Evolutionary conservation across 2,888 invertebrate species (phyloP).

Genomic region (Agrotis segetum): DNA sequence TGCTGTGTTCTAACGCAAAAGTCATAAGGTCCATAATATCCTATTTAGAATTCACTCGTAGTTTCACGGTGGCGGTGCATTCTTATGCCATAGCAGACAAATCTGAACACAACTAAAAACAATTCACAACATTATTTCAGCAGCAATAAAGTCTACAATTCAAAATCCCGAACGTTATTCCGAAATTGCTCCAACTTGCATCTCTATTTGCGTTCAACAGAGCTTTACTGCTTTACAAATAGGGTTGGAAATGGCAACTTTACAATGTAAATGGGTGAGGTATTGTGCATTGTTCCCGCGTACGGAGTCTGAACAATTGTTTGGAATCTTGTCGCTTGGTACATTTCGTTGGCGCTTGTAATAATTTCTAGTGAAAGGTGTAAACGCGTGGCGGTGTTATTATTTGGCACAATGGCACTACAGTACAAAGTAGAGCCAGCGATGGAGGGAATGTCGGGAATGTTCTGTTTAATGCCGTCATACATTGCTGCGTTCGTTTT

Average conservation of each 20-base stretch:
- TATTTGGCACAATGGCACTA: conserved; percentile 60
- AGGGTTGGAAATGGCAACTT: conserved; percentile 32
- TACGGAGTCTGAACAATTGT: conserved; percentile 56
- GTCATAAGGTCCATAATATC: conserved; percentile 43
- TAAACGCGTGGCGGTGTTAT: conserved; percentile 56
- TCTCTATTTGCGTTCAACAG: conserved; percentile 27
- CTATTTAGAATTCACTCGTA: conserved; percentile 14
- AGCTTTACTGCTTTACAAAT: conserved; percentile 10
- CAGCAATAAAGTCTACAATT: conserved; percentile 35
- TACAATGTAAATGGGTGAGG: background rate
- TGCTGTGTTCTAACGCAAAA: conserved; percentile 10
- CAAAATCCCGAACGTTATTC: conserved; percentile 7
- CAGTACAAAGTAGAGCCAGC: conserved; percentile 39
- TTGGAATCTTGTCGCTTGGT: conserved; percentile 61
- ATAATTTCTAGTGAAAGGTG: conserved; percentile 64
- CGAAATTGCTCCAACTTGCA: conserved; percentile 23
- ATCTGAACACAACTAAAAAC: background rate
- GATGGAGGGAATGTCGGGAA: conserved; percentile 48
- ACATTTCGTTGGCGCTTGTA: conserved; percentile 58
- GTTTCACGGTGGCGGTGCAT: conserved; percentile 34
- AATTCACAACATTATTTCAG: conserved; percentile 24
- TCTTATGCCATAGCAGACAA: conserved; percentile 26
- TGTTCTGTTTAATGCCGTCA: conserved; percentile 45
- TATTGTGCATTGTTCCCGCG: conserved; percentile 38
- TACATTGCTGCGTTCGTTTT: conserved; percentile 38